Evolutionary conservation across 2,797 vertebrate genomes (phyloP).

Genomic region (Xerus rutilus): DNA sequence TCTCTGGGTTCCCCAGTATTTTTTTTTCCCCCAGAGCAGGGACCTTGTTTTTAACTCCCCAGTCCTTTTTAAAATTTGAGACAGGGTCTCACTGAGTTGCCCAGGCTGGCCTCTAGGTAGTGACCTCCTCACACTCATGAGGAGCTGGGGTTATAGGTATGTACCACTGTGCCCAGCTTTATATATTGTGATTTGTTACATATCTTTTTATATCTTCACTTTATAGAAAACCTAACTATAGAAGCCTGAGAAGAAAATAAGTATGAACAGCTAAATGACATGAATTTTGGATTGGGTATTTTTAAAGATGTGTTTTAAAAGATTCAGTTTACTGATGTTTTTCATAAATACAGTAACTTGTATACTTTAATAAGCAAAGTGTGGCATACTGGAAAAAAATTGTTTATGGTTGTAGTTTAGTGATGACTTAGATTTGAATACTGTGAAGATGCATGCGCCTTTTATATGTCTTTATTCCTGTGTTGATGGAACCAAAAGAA

Average conservation of each 20-base stretch:
- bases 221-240: not conserved
- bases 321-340: not conserved
- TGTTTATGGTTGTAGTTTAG: not conserved
- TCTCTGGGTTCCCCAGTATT: not conserved
- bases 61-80: not conserved
- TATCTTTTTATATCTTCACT: not conserved
- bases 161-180: not conserved
- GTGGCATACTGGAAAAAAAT: not conserved
- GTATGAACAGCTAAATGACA: not conserved
- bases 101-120: not conserved
- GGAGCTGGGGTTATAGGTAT: not conserved
- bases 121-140: not conserved
- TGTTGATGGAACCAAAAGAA: not conserved
- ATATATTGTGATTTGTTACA: not conserved
- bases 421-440: not conserved
- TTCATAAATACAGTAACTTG: not conserved
- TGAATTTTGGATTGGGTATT: not conserved
- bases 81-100: not conserved
- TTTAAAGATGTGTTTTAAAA: not conserved
- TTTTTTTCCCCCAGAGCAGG: not conserved
- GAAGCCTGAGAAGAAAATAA: not conserved
- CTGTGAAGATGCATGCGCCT: not conserved
- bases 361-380: slow-evolving; percentile 2
- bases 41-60: no score
- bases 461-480: not conserved